Evolutionary conservation across 2,797 vertebrate species (phyloP), one percentile per base, ranked within the genome.

Genomic region (Crocodylus rhombifer): DNA sequence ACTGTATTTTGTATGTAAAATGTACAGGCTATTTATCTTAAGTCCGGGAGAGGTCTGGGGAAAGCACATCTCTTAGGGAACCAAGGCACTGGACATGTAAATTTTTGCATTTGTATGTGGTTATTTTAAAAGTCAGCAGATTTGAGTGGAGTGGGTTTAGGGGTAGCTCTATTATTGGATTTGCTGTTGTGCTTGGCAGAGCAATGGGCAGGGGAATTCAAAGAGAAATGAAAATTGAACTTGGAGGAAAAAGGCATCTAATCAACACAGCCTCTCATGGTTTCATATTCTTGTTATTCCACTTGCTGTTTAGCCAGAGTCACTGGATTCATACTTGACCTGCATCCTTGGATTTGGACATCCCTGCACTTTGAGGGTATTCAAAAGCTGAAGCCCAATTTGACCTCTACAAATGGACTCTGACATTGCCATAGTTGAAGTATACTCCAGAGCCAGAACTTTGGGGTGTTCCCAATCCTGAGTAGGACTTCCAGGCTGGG

Each of bases 161-260:
- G 26, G 33, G 42, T 18, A 93, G 92, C 25, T 56, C 42, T 92
- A 2, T 76, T 85, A 71, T 15, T 94, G 1, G 2, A 65, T 89
- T 86, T 92, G 20, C 15, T 93, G 88, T 87, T 91, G 88, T 63
- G 58, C 82, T 90, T 94, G 84, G 79, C 71, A 92, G 28, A 74
- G 55, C 9, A 86, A 28, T 18, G 33, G 36, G 23, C 62, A 88
- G 61, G 86, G 63, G 55, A 86, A 84, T 94, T 89, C 51, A 86
- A 88, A 86, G 60, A 88, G 74, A 92, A 93, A 89, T n/a, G 18
- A 89, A 85, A 94, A 2, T 21, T 79, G 28, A 91, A 88, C 87
- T 65, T 93, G 5, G 26, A 28, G 85, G 84, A 87, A 86, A 95
- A 95, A 26, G 18, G 75, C 51, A 63, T 28, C 74, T 82, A 71